Conservation (phyloP, 2,113 vertebrate genomes). For the Odontophorus gujanensis region DNA sequence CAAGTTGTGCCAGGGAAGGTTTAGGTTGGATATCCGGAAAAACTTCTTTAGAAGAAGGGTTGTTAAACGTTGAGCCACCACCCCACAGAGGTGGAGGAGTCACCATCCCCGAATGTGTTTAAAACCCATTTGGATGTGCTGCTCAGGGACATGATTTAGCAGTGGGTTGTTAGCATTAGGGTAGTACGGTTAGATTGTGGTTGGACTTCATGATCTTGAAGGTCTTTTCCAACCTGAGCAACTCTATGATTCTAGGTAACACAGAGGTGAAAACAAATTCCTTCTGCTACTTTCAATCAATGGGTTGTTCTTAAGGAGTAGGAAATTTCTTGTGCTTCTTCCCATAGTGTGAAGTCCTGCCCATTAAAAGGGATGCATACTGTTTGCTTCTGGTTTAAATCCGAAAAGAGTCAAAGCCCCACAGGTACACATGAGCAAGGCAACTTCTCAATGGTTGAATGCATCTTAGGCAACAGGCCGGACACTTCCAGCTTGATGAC, state of each 20-base stretch:
- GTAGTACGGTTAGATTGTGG: too few species aligned
- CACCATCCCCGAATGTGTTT: too few species aligned
- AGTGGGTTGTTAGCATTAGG: too few species aligned
- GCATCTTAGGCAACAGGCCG: background rate
- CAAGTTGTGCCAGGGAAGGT: too few species aligned
- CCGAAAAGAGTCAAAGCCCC: background rate
- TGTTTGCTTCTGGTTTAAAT: background rate
- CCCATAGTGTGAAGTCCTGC: slow-evolving; percentile 1
- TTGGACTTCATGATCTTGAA: too few species aligned
- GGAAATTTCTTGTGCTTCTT: slow-evolving; percentile 48
- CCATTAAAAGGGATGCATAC: background rate
- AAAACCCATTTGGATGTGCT: too few species aligned
- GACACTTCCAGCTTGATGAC: background rate
- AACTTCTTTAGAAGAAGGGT: too few species aligned
- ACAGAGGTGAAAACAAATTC: background rate
- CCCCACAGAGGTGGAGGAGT: too few species aligned
- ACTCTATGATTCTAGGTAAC: background rate
- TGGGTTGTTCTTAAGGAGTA: background rate
- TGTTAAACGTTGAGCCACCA: too few species aligned
- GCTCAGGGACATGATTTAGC: too few species aligned
- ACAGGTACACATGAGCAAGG: background rate
- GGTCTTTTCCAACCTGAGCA: too few species aligned
- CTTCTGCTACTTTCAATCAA: background rate
- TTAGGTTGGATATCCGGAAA: too few species aligned
- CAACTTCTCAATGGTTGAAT: background rate